phyloP scores from a whole-genome alignment of 1,140 invertebrate genomes.

The Drosophila bipectinata region DNA sequence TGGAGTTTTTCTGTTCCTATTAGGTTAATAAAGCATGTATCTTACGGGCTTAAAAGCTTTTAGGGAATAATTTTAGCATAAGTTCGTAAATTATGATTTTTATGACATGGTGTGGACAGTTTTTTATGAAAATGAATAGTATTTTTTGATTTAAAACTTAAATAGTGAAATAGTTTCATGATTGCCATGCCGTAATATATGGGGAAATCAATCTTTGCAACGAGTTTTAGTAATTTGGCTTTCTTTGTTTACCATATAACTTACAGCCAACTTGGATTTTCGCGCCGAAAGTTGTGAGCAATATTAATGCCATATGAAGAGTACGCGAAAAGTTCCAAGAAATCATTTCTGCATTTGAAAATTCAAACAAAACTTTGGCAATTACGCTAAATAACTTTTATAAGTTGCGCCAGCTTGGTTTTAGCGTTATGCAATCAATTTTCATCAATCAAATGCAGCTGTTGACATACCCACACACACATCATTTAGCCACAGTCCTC shows the following conservation, averaged over 20 bases:
- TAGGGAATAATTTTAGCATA: not conserved
- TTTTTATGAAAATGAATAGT: not conserved
- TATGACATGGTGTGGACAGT: not conserved
- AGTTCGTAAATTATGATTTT: not conserved
- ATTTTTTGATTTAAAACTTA: not conserved
- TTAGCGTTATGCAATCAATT: slow-evolving; percentile 59
- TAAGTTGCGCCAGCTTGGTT: slow-evolving; percentile 48
- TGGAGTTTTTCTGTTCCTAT: not conserved
- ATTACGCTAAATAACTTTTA: slow-evolving; percentile 51
- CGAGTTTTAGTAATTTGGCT: slow-evolving; percentile 4
- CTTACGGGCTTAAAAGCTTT: slow-evolving; percentile 1
- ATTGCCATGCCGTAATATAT: not conserved
- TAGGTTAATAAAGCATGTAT: not conserved
- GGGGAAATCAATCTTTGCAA: not conserved
- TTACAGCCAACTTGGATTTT: slow-evolving; percentile 17
- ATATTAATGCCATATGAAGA: slow-evolving; percentile 46
- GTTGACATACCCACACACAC: slow-evolving; percentile 10
- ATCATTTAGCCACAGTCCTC: not conserved
- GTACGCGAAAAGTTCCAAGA: slow-evolving; percentile 29
- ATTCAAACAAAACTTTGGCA: slow-evolving; percentile 64
- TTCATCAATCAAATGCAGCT: slow-evolving; percentile 60
- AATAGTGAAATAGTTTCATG: not conserved
- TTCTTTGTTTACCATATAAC: slow-evolving; percentile 28
- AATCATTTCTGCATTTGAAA: slow-evolving; percentile 58
- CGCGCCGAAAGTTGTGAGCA: slow-evolving; percentile 16